Base-by-base conservation (phyloP, 1,140 invertebrate species). In the Hirudo medicinalis region DNA sequence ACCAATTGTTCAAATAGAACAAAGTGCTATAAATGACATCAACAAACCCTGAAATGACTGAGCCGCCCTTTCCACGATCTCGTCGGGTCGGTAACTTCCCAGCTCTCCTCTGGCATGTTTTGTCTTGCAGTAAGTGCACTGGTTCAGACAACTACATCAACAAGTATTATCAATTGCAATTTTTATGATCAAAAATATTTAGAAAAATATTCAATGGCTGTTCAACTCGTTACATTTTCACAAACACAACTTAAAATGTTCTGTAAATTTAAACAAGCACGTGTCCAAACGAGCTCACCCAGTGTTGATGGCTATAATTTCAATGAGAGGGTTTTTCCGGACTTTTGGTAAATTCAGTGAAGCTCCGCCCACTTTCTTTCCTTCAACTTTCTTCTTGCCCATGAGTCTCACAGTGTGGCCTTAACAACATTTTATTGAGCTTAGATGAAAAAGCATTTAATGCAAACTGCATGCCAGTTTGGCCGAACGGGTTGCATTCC, bases 61-160 rank as follows among this genome's bases (percentile, higher is more conserved):
- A 71, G 77, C 75, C 22, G 85, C 85, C 76, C 85, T 77, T 32
- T 80, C 80, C 5, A 86, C 82, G 71, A 87, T 84, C 70, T 85
- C 84, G 40, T 84, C 81, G 0, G 91, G 88, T 0, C 88, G 87
- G 83, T 98, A 99, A 80, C 93, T 97, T 0, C 91, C 93, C 1
- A 99, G 80, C 79, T 98, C 90, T 0, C 96, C 96, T 74, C 95
- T 82, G 0, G 95, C 95, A 82, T 96, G 92, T 80, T 98, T 98
- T 0, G 95, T 99, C 82, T 98, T 98, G 78, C 95, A 98, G 79
- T 98, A 99, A 0, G 95, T 97, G 80, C 96, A 99, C 76, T 97
- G 91, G 83, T 99, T 99, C 6, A 99, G 82, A 79, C 96, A 99
- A 0, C 94, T 83, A 72, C 6, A 74, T 76, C 60, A 74, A 74